Evolutionary conservation across 2,888 invertebrate species (phyloP), one percentile per base, ranked within the genome.

Genomic region (Tenodera sinensis): DNA sequence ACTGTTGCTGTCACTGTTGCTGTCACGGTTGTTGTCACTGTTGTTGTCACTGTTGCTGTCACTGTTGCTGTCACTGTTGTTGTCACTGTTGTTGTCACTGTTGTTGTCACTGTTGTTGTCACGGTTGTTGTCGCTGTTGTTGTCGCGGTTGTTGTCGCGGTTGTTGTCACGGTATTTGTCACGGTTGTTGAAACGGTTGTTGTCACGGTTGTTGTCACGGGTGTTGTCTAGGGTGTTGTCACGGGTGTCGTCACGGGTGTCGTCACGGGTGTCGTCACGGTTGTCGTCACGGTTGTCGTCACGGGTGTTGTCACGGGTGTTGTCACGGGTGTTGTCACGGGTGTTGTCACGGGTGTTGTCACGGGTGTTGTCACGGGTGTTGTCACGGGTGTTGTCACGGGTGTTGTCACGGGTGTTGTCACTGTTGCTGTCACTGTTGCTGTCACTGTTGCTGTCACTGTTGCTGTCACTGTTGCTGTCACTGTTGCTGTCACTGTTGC

Each of bases 381-480:
- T 85, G 30, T 88, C 88, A 25, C 34, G 27, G 30, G 85, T 84
- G 14, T 27, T 20, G 83, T 83, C 83, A n/a, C n/a, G n/a, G n/a
- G n/a, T n/a, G 27, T 30, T 15, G 81, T 81, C 81, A 81, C 85
- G 12, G 85, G 20, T 34, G 12, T 34, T 28, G 85, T 85, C 85
- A 34, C 85, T 85, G 85, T 85, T 34, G 12, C 85, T 85, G 85
- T 85, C 85, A 34, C 85, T 85, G 85, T 85, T 34, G 12, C 85
- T 85, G 85, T 85, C 85, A 34, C 85, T 85, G 85, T 85, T 34
- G 12, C 85, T 85, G 85, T 85, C 85, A 34, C 85, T 85, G 85
- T 85, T 34, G 12, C 85, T 85, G 85, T 85, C 85, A 34, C 85
- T 47, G 85, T 83, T 12, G 14, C 83, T 30, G n/a, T 85, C 20